Evolutionary conservation across 2,888 invertebrate genomes (phyloP).

Genomic region (Lithosia quadra): DNA sequence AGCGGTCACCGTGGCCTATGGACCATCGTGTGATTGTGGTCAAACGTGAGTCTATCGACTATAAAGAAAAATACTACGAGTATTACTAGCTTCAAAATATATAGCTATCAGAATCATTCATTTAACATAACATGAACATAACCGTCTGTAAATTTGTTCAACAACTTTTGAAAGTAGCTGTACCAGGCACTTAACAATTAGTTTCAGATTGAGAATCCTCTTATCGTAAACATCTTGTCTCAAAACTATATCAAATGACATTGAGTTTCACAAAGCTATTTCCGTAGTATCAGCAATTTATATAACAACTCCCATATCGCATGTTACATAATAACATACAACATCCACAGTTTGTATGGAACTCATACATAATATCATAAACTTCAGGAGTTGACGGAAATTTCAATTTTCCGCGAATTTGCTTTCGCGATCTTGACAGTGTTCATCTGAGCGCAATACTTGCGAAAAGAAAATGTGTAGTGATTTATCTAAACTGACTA

Average conservation of each 20-base stretch:
- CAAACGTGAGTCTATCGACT: no score
- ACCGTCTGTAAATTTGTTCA: no score
- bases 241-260: background rate
- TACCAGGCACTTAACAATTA: no score
- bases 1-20: no score
- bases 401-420: constrained; percentile 40
- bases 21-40: no score
- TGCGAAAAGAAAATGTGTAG: background rate
- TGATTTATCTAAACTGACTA: background rate
- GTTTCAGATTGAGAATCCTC: background rate
- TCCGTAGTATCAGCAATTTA: constrained; percentile 1
- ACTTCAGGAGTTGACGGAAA: constrained; percentile 22
- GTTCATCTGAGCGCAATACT: constrained; percentile 9
- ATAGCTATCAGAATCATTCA: no score
- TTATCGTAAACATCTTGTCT: background rate
- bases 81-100: no score
- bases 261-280: background rate
- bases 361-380: constrained; percentile 11
- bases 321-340: constrained; percentile 7
- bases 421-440: constrained; percentile 20
- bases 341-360: constrained; percentile 13
- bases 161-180: no score
- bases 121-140: no score
- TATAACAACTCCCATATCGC: background rate
- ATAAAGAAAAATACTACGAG: no score